phyloP scores from a whole-genome alignment of 2,888 invertebrate species.

The Malthinus flaveolus region DNA sequence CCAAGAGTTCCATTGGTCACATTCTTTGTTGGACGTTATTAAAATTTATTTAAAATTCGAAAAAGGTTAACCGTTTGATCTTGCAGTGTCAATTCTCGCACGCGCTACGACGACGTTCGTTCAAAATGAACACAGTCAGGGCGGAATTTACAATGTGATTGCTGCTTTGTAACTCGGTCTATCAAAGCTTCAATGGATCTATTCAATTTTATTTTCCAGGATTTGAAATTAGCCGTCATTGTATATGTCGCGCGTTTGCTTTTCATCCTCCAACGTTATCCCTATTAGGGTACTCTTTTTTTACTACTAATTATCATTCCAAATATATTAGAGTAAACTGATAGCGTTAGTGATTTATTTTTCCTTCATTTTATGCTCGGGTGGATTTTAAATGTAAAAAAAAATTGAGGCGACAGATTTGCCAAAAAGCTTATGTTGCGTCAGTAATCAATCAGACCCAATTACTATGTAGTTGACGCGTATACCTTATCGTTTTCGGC shows the following conservation, averaged over 20 bases:
- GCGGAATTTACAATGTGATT: slow-evolving; percentile 56
- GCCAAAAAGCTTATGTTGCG: slow-evolving; percentile 6
- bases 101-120: slow-evolving; percentile 48
- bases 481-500: slow-evolving; percentile 5
- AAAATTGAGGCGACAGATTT: background rate
- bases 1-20: too few relatives aligned
- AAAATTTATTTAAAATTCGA: slow-evolving; percentile 31
- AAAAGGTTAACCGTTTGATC: slow-evolving; percentile 32
- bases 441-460: slow-evolving; percentile 5
- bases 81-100: slow-evolving; percentile 35
- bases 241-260: slow-evolving; percentile 37
- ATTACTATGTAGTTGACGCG: slow-evolving; percentile 5
- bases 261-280: slow-evolving; percentile 23
- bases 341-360: slow-evolving; percentile 37
- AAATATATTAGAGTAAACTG: slow-evolving; percentile 35
- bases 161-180: slow-evolving; percentile 48
- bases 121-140: slow-evolving; percentile 50
- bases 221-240: slow-evolving; percentile 52
- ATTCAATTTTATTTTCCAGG: slow-evolving; percentile 47
- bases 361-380: slow-evolving; percentile 16
- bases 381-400: slow-evolving; percentile 1
- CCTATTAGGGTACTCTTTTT: slow-evolving; percentile 28
- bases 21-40: slow-evolving; percentile 19
- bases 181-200: slow-evolving; percentile 46
- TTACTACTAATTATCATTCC: slow-evolving; percentile 38